Base-by-base conservation (phyloP, 2,888 invertebrate species). In the Achlya flavicornis region DNA sequence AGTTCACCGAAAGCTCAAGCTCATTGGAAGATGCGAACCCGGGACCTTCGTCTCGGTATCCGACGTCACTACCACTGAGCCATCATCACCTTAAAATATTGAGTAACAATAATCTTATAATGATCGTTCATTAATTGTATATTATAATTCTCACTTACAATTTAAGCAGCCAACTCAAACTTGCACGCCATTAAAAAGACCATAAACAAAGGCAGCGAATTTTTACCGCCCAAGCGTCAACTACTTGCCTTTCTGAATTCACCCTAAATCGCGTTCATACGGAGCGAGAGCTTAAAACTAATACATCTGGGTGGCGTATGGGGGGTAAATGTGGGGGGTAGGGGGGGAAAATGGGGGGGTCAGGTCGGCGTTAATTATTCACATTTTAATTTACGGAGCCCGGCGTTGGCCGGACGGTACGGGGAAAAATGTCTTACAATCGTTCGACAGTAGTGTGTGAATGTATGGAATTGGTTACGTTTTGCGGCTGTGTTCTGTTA, bases 301-400 rank as follows among this genome's bases (percentile, higher is more conserved):
- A 92, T 92, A 92, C 92, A 90, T 90, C 89, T 87, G 89, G 90
- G 90, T 83, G 86, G 86, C 76, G 78, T 81, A 80, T 80, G 81
- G 79, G 82, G 79, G 81, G 76, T 76, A 75, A 73, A 74, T 58
- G 70, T 70, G 69, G 73, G 71, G 71, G 68, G 67, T 64, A 76
- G 77, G 66, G 76, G 74, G 71, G 73, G 66, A 72, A 38, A 66
- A 75, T 66, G 74, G 72, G 62, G 79, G 78, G 77, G 78, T 71
- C 75, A 80, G 81, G 81, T 84, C 80, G 79, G 81, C 88, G 92
- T 93, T 93, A 93, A 93, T 93, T 92, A 93, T 93, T 93, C 93
- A 93, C 90, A 89, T 93, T 93, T 93, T 93, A 93, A 93, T 93
- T 93, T 93, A 92, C 91, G 88, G 83, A 89, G 90, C 85, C 86